Evolutionary conservation across 2,888 invertebrate genomes (phyloP), one percentile per base, ranked within the genome.

Genomic region (Dryomyza anilis): DNA sequence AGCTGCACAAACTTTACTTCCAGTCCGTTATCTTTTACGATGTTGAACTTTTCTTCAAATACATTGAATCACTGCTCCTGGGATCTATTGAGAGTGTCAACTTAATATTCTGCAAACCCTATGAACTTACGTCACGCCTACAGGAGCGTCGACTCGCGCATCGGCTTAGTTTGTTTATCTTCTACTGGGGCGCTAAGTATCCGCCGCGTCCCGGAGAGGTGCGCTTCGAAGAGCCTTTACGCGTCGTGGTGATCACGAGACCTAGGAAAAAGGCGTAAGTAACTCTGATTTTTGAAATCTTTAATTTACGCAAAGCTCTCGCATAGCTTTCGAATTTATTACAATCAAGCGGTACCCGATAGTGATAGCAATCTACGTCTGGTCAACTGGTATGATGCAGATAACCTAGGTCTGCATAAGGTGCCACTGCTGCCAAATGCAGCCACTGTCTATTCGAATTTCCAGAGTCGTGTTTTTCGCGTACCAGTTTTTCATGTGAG

Each of bases 401-500:
- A 84, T 48, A 84, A 83, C 52, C 81, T 84, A 61, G 87, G 88
- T 0, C 81, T 91, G 12, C 90, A 89, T 78, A 87, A 86, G 71
- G 87, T 87, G 0, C 91, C 91, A 0, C 85, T 90, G 0, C 79
- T 92, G 46, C 91, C 91, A 0, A 83, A 86, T 1, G 83, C 88
- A 0, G 84, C 85, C 43, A 85, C 85, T 25, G 87, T 91, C 29
- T 92, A 89, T 78, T 83, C 85, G 19, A 86, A 91, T 81, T 91
- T 92, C 73, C 84, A 86, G 48, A 87, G 88, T 27, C 85, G 89
- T 67, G 78, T 87, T 1, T 89, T 92, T 68, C 83, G 86, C 45
- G 87, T 92, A 0, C 92, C 92, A 0, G 91, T 92, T 1, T 85
- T 91, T 69, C 90, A 92, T 77, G 91, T 91, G 81, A 85, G 86